Evolutionary conservation across 1,140 invertebrate genomes (phyloP).

Genomic region (Sipha flava): DNA sequence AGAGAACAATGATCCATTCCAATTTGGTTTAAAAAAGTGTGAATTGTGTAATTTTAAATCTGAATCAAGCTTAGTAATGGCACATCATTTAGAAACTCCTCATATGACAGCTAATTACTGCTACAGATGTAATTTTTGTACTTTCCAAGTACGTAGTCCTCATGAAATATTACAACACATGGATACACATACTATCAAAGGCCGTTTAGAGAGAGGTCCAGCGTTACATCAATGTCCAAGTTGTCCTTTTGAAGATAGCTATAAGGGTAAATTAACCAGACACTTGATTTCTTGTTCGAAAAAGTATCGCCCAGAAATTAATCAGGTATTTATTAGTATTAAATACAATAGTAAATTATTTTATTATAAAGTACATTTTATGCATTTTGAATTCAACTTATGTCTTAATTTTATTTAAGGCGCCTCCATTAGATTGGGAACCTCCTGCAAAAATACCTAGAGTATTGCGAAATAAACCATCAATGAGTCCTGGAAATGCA

Average conservation of each 20-base stretch:
- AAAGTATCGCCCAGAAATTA: conserved; percentile 78
- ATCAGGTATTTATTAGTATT: conserved; percentile 45
- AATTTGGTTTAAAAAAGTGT: conserved; percentile 71
- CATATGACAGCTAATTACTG: conserved; percentile 74
- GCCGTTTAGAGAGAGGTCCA: conserved; percentile 71
- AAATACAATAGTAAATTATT: no score
- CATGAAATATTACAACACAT: conserved; percentile 86
- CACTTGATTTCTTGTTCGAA: conserved; percentile 83
- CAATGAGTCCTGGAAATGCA: conserved; percentile 38
- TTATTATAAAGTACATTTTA: not conserved
- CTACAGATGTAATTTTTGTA: conserved; percentile 76
- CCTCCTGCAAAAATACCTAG: conserved; percentile 84
- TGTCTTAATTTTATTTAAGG: conserved; percentile 45
- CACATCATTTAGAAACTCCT: conserved; percentile 82
- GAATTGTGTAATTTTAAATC: conserved; percentile 87
- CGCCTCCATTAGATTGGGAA: conserved; percentile 79
- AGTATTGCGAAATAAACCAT: conserved; percentile 50
- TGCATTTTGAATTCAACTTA: not conserved
- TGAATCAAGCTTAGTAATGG: conserved; percentile 76
- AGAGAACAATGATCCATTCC: conserved; percentile 78
- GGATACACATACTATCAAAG: conserved; percentile 76
- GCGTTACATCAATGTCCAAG: conserved; percentile 86
- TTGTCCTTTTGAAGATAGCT: conserved; percentile 90
- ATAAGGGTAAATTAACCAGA: conserved; percentile 82
- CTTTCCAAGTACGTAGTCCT: conserved; percentile 69